phyloP scores from a whole-genome alignment of 2,113 vertebrate species.

The Aix galericulata region DNA sequence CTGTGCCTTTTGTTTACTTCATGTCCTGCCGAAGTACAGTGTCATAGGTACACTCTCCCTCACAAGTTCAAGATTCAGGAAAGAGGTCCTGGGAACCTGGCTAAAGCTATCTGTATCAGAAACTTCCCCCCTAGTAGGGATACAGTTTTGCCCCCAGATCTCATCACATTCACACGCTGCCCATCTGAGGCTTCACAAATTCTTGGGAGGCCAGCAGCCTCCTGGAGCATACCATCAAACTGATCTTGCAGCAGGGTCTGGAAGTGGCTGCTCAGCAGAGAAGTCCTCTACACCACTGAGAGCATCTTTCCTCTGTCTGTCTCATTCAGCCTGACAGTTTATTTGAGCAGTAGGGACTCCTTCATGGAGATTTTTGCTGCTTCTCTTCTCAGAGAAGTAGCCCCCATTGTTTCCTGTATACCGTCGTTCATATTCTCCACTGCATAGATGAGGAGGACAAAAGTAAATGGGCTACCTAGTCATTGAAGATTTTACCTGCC shows the following conservation, averaged over 20 bases:
- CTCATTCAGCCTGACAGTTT: background rate
- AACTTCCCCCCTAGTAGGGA: accelerated
- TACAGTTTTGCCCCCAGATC: background rate
- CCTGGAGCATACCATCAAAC: background rate
- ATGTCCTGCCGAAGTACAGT: background rate
- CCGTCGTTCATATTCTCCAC: background rate
- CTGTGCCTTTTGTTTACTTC: background rate
- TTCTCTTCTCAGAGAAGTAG: background rate
- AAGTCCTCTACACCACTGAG: background rate
- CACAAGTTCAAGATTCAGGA: background rate
- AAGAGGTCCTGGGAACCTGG: background rate
- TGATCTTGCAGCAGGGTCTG: too few species aligned
- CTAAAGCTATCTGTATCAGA: background rate
- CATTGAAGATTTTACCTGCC: background rate
- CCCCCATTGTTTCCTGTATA: background rate
- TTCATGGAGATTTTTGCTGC: background rate
- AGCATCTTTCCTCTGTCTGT: background rate
- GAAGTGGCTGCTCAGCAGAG: background rate
- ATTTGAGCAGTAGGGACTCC: background rate
- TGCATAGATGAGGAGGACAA: background rate
- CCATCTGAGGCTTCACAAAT: background rate
- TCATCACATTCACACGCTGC: background rate
- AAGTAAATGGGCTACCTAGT: background rate
- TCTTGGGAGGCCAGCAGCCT: background rate
- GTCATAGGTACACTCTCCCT: background rate